Percentiles rank a stretch among this genome's conserved stretches.
Conservation (phyloP, 2,113 vertebrate genomes). For the Stictonetta naevosa region DNA sequence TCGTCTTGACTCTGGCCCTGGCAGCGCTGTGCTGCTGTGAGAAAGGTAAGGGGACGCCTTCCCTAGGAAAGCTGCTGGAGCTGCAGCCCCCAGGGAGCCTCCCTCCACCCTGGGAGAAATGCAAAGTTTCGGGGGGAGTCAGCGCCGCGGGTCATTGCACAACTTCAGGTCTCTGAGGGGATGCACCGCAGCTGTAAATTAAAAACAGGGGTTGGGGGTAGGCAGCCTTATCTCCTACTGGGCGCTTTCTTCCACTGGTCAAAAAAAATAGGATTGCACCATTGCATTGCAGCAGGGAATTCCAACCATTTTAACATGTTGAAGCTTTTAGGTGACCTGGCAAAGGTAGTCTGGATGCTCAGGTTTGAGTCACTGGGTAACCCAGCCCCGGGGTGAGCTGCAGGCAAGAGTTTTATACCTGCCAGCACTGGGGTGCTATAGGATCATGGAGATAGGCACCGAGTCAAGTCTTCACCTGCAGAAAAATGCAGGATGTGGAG, state of each 20-base stretch:
- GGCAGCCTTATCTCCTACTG: neutral
- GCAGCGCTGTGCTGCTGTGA: constrained; percentile 26
- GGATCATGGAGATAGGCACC: neutral
- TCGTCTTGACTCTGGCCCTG: constrained; percentile 28
- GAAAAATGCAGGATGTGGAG: neutral
- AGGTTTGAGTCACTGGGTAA: neutral
- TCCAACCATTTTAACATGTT: neutral
- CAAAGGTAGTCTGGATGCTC: neutral
- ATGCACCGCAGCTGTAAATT: neutral
- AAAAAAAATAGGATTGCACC: neutral
- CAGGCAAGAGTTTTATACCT: neutral
- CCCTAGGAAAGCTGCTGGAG: fast-evolving
- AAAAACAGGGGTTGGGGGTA: neutral
- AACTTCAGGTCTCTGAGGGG: neutral
- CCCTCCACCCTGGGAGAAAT: neutral
- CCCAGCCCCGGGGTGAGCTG: neutral
- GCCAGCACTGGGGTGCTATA: neutral
- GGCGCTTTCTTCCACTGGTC: neutral
- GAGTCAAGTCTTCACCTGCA: neutral
- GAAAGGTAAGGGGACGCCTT: constrained; percentile 57
- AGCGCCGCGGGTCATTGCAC: neutral
- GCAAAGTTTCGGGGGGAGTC: neutral
- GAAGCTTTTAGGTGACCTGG: neutral
- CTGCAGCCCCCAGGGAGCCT: neutral
- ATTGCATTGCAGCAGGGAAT: neutral